Base-by-base conservation (phyloP, 2,797 vertebrate species). In the Heliangelus exortis region DNA sequence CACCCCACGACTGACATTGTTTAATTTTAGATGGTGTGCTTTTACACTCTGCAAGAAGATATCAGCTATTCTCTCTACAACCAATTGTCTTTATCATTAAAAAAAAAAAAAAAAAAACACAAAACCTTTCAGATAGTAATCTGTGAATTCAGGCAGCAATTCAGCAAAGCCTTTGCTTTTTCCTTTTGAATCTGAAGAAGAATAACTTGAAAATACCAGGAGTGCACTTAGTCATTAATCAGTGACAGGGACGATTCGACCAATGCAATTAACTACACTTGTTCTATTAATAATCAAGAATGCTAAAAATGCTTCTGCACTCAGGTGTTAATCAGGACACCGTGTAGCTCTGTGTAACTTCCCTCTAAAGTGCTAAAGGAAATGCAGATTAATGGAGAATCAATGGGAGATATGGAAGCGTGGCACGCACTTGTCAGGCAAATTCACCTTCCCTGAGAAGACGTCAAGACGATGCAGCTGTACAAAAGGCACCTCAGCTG, bases 281-380 rank as follows among this genome's bases (percentile, higher is more conserved):
- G 92, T 93, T 95, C 95, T 96, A 94, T 95, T 94, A 95, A 96
- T 96, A 95, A 95, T 93, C 92, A 92, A 91, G 84, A 77, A 31
- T 5, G 4, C 34, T 87, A 95, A 84, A 95, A 96, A 89, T 58
- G 66, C 55, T 93, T 66, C 90, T 78, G 75, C 89, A 81, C 89
- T 87, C 89, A 92, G 94, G 87, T 96, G 93, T 95, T 97, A 92
- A 94, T 95, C 91, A 95, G 89, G 92, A 86, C 89, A 84, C 21
- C 19, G 7, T 50, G 83, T n/a, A 77, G 82, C 87, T 76, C 69
- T 69, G 50, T 0, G 2, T 65, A 91, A 5, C 80, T 84, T 80
- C 73, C 73, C 79, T 84, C 78, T 76, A 33, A 39, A 83, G 61
- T 10, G 59, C 57, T 77, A 34, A 88, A 85, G 85, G 91, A 94